phyloP scores from a whole-genome alignment of 2,797 vertebrate species.

The Pipistrellus kuhlii region DNA sequence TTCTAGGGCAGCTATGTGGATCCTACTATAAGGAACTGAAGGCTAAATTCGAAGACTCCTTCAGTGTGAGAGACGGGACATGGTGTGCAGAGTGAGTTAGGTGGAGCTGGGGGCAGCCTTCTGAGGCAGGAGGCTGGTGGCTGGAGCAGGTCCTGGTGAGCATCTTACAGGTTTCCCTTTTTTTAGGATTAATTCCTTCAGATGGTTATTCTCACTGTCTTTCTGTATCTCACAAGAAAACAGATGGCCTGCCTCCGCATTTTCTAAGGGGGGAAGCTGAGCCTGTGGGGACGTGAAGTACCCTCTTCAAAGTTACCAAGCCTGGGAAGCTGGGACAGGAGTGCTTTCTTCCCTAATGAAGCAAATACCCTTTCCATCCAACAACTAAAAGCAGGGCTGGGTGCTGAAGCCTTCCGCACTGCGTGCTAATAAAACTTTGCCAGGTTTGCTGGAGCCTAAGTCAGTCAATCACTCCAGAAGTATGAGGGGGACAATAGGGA shows the following conservation, averaged over 20 bases:
- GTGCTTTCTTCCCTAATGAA: neutral
- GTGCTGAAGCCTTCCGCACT: neutral
- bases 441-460: neutral
- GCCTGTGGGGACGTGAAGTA: neutral
- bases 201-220: neutral
- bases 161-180: neutral
- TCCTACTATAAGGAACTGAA: neutral
- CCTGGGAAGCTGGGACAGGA: neutral
- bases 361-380: fast-evolving
- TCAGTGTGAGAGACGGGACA: neutral
- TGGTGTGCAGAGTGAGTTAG: neutral
- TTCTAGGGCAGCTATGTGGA: neutral
- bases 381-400: neutral
- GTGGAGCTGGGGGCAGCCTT: neutral
- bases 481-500: neutral
- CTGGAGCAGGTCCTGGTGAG: neutral
- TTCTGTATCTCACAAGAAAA: neutral
- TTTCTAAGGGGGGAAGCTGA: neutral
- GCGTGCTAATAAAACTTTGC: neutral
- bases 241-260: neutral
- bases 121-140: neutral
- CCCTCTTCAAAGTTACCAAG: neutral
- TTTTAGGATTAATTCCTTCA: neutral
- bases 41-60: neutral
- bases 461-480: neutral